Conservation (phyloP, 2,888 invertebrate genomes). For the Xylocampa areola region DNA sequence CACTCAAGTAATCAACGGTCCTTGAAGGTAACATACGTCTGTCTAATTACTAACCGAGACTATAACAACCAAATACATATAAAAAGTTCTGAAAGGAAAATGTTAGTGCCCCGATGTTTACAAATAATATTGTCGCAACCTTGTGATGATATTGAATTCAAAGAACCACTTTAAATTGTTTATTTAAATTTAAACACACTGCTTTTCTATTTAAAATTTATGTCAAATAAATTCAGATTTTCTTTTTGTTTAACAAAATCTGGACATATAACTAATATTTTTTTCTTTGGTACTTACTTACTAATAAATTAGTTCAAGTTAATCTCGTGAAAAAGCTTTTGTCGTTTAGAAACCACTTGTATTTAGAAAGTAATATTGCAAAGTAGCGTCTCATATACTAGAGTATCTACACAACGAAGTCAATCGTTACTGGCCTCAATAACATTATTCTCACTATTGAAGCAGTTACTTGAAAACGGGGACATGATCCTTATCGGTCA, state of each 20-base stretch:
- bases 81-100: slow-evolving; percentile 7
- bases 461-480: slow-evolving; percentile 34
- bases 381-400: slow-evolving; percentile 20
- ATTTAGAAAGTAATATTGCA: slow-evolving; percentile 45
- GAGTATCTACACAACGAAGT: slow-evolving; percentile 5
- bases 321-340: background rate
- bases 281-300: too few relatives aligned
- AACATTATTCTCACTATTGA: slow-evolving; percentile 39
- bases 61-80: slow-evolving; percentile 10
- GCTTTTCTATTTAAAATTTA: too few relatives aligned
- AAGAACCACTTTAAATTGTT: too few relatives aligned
- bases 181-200: too few relatives aligned
- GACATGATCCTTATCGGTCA: slow-evolving; percentile 58
- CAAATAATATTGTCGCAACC: slow-evolving; percentile 34
- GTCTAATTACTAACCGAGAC: slow-evolving; percentile 5
- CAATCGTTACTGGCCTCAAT: slow-evolving; percentile 40
- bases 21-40: slow-evolving; percentile 16
- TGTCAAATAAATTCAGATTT: slow-evolving; percentile 1
- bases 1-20: slow-evolving; percentile 11
- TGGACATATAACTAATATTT: background rate
- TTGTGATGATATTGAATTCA: slow-evolving; percentile 17
- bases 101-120: slow-evolving; percentile 15
- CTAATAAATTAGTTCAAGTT: too few relatives aligned
- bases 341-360: slow-evolving; percentile 7
- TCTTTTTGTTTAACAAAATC: background rate